Evolutionary conservation across 2,797 vertebrate genomes (phyloP).

Genomic region (Miichthys miiuy): DNA sequence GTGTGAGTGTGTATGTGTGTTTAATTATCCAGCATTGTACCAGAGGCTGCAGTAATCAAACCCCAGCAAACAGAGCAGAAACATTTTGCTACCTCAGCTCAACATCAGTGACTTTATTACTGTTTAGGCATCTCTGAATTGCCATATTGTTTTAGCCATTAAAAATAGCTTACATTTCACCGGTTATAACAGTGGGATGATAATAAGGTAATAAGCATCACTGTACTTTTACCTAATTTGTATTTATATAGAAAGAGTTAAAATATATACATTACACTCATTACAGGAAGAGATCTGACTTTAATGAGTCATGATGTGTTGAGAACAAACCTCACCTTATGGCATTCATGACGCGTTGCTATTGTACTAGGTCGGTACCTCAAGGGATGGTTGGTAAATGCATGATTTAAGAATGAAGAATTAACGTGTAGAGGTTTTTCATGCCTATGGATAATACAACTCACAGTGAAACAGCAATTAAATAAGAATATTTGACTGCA

Average conservation of each 20-base stretch:
- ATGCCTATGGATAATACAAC: slow-evolving; percentile 19
- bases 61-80: slow-evolving; percentile 69
- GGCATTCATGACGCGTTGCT: slow-evolving; percentile 25
- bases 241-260: not conserved
- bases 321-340: slow-evolving; percentile 30
- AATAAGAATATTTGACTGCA: slow-evolving; percentile 6
- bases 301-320: slow-evolving; percentile 25
- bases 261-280: slow-evolving; percentile 1
- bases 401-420: slow-evolving; percentile 29
- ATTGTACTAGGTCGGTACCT: slow-evolving; percentile 22
- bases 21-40: slow-evolving; percentile 77
- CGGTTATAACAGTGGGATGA: not conserved
- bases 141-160: slow-evolving; percentile 25
- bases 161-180: slow-evolving; percentile 4
- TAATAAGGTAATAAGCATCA: not conserved
- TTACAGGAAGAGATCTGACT: slow-evolving; percentile 10
- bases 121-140: slow-evolving; percentile 31
- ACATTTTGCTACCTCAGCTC: slow-evolving; percentile 67
- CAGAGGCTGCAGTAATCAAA: slow-evolving; percentile 73
- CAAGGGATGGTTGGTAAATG: slow-evolving; percentile 24
- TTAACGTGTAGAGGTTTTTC: slow-evolving; percentile 7
- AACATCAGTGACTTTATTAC: slow-evolving; percentile 58
- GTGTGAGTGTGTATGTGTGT: slow-evolving; percentile 45
- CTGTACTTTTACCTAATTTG: not conserved
- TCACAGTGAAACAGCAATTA: slow-evolving; percentile 20